These are phyloP conservation scores for Ptilorrhoa leucosticta DNA, from an alignment of 2,113 vertebrate genomes.

Conservation along the genomic window DNA sequence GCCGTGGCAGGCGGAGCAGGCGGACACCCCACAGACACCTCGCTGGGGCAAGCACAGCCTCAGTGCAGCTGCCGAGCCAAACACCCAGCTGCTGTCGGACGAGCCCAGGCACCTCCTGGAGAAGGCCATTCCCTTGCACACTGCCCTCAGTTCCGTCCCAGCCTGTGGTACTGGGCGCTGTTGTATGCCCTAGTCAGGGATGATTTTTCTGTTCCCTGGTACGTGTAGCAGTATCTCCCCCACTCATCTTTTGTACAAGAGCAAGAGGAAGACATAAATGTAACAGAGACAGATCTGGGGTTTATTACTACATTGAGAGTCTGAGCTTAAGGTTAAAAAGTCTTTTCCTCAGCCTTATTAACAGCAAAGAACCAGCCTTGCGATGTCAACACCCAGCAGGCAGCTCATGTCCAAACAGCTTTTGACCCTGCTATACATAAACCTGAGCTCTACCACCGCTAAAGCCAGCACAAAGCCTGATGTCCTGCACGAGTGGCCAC, in stretches of 20 bases:
- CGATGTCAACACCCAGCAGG: accelerated
- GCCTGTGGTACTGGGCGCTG: neutral
- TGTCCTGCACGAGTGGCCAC: accelerated
- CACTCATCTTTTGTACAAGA: neutral
- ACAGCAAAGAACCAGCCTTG: neutral
- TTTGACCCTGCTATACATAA: neutral
- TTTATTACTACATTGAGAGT: neutral
- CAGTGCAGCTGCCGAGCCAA: accelerated
- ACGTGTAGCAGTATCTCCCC: accelerated
- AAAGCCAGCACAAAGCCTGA: neutral
- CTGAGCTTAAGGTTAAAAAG: neutral
- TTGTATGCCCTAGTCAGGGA: accelerated
- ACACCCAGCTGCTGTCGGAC: accelerated
- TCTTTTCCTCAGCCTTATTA: neutral
- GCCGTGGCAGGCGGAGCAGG: neutral
- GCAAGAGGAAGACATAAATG: neutral
- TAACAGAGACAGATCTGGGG: neutral
- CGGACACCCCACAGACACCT: neutral
- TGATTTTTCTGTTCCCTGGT: neutral
- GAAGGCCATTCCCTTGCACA: neutral
- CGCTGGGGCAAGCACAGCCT: neutral
- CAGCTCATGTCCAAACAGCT: neutral
- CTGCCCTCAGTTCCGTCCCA: neutral
- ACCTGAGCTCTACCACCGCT: neutral
- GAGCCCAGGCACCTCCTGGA: neutral